A percentile compares a stretch with the other conserved stretches of the same genome.
phyloP scores from a whole-genome alignment of 2,888 invertebrate genomes.

The Prenolepis imparis region DNA sequence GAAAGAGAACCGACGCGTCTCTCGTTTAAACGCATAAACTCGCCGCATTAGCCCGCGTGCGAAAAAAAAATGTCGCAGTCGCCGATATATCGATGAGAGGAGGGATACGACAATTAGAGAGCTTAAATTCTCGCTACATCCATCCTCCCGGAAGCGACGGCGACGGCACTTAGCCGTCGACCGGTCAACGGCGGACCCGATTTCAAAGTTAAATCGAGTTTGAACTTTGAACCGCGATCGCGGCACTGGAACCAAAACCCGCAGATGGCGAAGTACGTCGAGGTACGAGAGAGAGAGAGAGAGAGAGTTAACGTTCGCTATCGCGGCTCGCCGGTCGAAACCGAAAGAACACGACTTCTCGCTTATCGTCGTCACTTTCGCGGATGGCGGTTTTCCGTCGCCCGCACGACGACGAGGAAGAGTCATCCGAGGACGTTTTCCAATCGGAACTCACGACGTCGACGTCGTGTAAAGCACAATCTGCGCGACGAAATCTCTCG shows the following conservation, averaged over 20 bases:
- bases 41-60: slow-evolving; percentile 44
- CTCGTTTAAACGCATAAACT: slow-evolving; percentile 43
- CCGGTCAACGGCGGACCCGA: slow-evolving; percentile 56
- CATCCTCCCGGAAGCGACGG: slow-evolving; percentile 36
- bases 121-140: slow-evolving; percentile 32
- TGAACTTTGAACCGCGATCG: slow-evolving; percentile 57
- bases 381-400: slow-evolving; percentile 25
- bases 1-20: background rate
- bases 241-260: slow-evolving; percentile 41
- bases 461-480: slow-evolving; percentile 31
- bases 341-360: slow-evolving; percentile 53
- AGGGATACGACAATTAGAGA: slow-evolving; percentile 31
- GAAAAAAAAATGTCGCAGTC: slow-evolving; percentile 24
- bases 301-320: slow-evolving; percentile 43
- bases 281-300: background rate
- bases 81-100: background rate
- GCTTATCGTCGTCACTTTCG: slow-evolving; percentile 42
- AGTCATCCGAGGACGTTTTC: slow-evolving; percentile 36
- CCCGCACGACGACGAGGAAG: background rate
- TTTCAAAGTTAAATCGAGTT: slow-evolving; percentile 62
- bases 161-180: slow-evolving; percentile 39
- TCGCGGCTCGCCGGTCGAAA: slow-evolving; percentile 28
- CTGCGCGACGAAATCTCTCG: slow-evolving; percentile 24
- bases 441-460: slow-evolving; percentile 15
- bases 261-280: slow-evolving; percentile 26